Conservation (phyloP, 2,888 invertebrate genomes). For the Achlya flavicornis region DNA sequence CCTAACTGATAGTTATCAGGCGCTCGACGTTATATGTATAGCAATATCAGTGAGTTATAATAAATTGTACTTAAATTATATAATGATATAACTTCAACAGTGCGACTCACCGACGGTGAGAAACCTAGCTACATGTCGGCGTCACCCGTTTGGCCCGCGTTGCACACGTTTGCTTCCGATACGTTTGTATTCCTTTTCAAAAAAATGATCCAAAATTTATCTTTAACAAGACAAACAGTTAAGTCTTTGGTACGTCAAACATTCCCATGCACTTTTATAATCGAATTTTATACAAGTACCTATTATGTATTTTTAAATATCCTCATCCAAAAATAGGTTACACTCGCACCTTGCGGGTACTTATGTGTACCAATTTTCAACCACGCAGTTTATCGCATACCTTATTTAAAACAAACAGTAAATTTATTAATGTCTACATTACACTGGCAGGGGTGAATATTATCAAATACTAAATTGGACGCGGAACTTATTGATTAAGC, state of each 20-base stretch:
- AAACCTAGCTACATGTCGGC: constrained; percentile 29
- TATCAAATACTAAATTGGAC: neutral
- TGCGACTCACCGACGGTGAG: constrained; percentile 38
- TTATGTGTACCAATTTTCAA: neutral
- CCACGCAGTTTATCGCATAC: neutral
- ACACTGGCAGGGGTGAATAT: constrained; percentile 1
- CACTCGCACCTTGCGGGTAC: neutral
- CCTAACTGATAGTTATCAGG: constrained; percentile 49
- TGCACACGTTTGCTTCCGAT: constrained; percentile 14
- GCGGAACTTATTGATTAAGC: neutral
- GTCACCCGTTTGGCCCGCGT: constrained; percentile 31
- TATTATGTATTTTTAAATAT: neutral
- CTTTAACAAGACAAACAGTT: constrained; percentile 22
- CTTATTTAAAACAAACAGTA: neutral
- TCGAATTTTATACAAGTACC: neutral
- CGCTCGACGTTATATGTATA: constrained; percentile 42
- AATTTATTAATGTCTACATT: constrained; percentile 9
- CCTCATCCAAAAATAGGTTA: constrained; percentile 4
- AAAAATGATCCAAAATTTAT: constrained; percentile 1
- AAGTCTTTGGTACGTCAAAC: constrained; percentile 31
- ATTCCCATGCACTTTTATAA: neutral
- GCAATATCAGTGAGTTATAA: constrained; percentile 48
- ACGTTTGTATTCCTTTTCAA: neutral
- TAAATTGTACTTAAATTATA: constrained; percentile 54
- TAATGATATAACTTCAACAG: constrained; percentile 49